phyloP scores from a whole-genome alignment of 2,797 vertebrate genomes.

The Phaenicophaeus curvirostris region DNA sequence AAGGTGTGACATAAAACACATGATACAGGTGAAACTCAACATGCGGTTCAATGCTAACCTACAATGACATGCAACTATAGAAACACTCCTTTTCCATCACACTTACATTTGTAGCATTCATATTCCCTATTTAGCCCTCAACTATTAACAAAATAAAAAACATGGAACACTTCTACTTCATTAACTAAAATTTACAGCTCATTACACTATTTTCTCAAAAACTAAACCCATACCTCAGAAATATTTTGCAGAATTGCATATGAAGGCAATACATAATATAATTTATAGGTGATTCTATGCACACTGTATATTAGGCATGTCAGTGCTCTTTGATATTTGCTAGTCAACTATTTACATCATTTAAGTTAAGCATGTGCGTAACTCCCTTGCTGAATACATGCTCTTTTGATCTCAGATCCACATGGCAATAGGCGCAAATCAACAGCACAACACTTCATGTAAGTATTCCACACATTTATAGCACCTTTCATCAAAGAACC shows the following conservation, averaged over 20 bases:
- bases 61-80: background rate
- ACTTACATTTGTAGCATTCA: background rate
- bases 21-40: background rate
- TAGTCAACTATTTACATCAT: slow-evolving; percentile 11
- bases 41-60: background rate
- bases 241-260: background rate
- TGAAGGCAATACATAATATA: no score
- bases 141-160: background rate
- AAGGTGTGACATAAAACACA: background rate
- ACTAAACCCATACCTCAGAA: background rate
- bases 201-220: background rate
- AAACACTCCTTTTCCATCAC: background rate
- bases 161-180: background rate
- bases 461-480: slow-evolving; percentile 6
- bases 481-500: background rate
- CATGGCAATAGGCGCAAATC: background rate
- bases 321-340: slow-evolving; percentile 44
- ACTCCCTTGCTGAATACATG: background rate
- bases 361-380: background rate
- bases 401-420: slow-evolving; percentile 24
- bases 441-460: background rate
- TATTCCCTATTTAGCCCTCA: background rate
- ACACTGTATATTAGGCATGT: background rate
- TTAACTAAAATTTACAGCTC: background rate
- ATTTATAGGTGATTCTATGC: background rate